phyloP scores from a whole-genome alignment of 2,888 invertebrate genomes.

The Tortricodes alternella region DNA sequence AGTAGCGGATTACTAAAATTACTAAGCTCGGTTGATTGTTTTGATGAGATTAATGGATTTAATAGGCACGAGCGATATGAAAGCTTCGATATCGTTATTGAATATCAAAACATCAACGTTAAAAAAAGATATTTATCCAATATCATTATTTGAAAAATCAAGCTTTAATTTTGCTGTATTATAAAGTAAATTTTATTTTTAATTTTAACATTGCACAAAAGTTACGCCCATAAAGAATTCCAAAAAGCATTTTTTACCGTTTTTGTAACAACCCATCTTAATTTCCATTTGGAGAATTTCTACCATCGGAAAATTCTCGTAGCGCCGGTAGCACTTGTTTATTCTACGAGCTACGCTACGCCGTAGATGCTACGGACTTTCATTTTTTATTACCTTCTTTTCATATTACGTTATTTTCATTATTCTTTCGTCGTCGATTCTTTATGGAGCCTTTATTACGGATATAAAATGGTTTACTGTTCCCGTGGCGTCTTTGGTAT shows the following conservation, averaged over 20 bases:
- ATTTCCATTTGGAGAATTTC: neutral
- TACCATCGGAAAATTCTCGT: conserved; percentile 5
- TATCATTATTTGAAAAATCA: no score
- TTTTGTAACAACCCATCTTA: neutral
- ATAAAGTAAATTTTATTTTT: no score
- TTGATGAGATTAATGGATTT: no score
- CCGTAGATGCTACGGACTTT: conserved; percentile 39
- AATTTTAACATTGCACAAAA: no score
- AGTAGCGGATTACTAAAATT: no score
- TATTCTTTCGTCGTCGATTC: conserved; percentile 31
- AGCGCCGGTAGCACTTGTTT: conserved; percentile 59
- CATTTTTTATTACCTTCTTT: conserved; percentile 31
- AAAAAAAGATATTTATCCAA: no score
- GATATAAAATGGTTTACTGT: conserved; percentile 25
- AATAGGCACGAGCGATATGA: no score
- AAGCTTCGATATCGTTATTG: no score
- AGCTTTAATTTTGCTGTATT: no score
- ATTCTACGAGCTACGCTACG: conserved; percentile 62
- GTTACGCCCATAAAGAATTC: no score
- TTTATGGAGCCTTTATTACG: conserved; percentile 21
- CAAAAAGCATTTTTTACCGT: neutral
- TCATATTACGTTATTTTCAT: conserved; percentile 32
- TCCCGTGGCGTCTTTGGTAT: neutral
- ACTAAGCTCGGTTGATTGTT: no score
- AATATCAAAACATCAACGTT: no score